Base-by-base conservation (phyloP, 1,140 invertebrate species). In the Drosophila nigromelanica region DNA sequence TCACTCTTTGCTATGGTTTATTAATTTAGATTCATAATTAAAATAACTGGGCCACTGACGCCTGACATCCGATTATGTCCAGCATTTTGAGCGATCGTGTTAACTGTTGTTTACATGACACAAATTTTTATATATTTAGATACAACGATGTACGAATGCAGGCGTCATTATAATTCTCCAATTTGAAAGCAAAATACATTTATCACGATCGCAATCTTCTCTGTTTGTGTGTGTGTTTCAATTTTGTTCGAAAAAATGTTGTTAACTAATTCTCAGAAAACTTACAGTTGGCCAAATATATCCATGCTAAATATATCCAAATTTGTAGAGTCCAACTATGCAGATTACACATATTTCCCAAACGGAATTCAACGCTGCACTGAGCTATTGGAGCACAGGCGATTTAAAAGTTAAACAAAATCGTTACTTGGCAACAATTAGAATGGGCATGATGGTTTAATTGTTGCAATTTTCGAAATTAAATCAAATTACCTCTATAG, bases 41-140 rank as follows among this genome's bases (percentile, higher is more conserved):
- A 89, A 89, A 89, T 89, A 89, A 80, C 80, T 78, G 77, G 85
- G 85, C 85, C 85, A 89, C 64, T 90, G 83, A 62, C 69, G 76
- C 70, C 62, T 77, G 73, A 50, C 66, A 83, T 80, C 73, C 76
- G 83, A 87, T 89, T 54, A 63, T 27, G 43, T 45, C 45, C 51
- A 24, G 33, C 39, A 60, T 30, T 48, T 43, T 42, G 45, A 39
- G 42, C 39, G 58, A 48, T 73, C 52, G 58, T 64, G 15, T 60
- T 40, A 60, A 52, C 40, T 54, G 48, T 14, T 66, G 59, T 73
- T 69, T 80, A 73, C 69, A 66, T 73, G 68, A 50, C 63, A 42
- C 59, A 61, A 42, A 74, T 74, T 55, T 39, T 27, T 6, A 33
- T 33, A 35, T 35, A 35, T 35, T 8, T 35, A 33, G 5, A 33